Conservation (phyloP, 1,140 invertebrate species). For the Eumeta japonica region DNA sequence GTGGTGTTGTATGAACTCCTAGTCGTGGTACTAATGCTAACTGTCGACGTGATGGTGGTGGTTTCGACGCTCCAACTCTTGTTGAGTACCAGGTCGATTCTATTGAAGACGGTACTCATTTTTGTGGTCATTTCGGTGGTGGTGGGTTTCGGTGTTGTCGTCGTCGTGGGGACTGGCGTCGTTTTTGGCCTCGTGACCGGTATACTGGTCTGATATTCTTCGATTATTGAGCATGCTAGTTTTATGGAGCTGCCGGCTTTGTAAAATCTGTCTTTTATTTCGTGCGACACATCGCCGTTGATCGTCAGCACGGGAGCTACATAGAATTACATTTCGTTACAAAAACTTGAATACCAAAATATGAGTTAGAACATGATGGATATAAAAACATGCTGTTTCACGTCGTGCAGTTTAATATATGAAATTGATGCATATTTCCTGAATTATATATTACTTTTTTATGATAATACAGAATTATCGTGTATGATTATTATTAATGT, state of each 20-base stretch:
- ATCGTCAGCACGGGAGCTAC: slow-evolving; percentile 67
- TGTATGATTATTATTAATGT: too few relatives aligned
- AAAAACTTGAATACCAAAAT: neutral
- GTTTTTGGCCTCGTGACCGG: slow-evolving; percentile 25
- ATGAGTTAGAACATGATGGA: too few relatives aligned
- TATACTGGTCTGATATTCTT: slow-evolving; percentile 33
- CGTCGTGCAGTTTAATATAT: too few relatives aligned
- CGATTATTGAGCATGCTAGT: slow-evolving; percentile 61
- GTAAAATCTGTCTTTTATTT: slow-evolving; percentile 69
- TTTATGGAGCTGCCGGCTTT: slow-evolving; percentile 72
- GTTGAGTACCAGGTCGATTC: slow-evolving; percentile 50
- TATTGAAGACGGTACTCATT: slow-evolving; percentile 48
- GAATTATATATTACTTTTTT: too few relatives aligned
- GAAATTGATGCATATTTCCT: too few relatives aligned
- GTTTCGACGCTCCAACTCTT: slow-evolving; percentile 52
- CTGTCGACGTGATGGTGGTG: slow-evolving; percentile 41
- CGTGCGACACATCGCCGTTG: slow-evolving; percentile 66
- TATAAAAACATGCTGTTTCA: too few relatives aligned
- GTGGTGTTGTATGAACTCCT: slow-evolving; percentile 37
- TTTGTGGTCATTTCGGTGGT: slow-evolving; percentile 43
- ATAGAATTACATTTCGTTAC: slow-evolving; percentile 9
- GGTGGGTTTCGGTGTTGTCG: slow-evolving; percentile 26
- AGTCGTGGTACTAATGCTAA: slow-evolving; percentile 43
- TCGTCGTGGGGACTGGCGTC: slow-evolving; percentile 21
- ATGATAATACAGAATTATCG: too few relatives aligned